Percentiles rank a stretch among this genome's conserved stretches.
Evolutionary conservation across 1,140 invertebrate genomes (phyloP).

Genomic region (Drosophila nigromelanica): DNA sequence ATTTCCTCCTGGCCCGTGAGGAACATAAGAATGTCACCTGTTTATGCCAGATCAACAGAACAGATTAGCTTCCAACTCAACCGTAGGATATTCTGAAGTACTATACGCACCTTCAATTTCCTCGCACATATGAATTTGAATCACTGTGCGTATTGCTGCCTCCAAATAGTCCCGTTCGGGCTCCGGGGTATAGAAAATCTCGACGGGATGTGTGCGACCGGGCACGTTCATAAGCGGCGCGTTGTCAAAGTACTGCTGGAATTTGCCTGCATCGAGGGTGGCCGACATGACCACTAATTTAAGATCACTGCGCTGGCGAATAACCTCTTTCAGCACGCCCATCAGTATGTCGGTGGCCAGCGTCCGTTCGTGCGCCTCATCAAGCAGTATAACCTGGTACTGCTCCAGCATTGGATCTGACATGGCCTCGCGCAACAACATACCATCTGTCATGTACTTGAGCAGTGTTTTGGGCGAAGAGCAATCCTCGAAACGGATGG

Average conservation of each 20-base stretch:
- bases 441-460: conserved; percentile 99
- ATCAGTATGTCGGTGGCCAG: conserved; percentile 99
- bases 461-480: conserved; percentile 96
- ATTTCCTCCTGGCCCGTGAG: conserved; percentile 98
- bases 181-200: conserved; percentile 99
- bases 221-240: conserved; percentile 99
- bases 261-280: conserved; percentile 99
- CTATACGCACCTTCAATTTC: conserved; percentile 88
- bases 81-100: background rate
- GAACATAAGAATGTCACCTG: conserved; percentile 96
- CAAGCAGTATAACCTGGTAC: conserved; percentile 98
- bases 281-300: conserved; percentile 99
- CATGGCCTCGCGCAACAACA: conserved; percentile 99
- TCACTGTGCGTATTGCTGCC: conserved; percentile 98
- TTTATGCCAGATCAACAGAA: background rate
- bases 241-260: conserved; percentile 99
- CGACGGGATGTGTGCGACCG: conserved; percentile 95
- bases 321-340: conserved; percentile 99
- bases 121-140: conserved; percentile 99
- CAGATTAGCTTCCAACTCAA: background rate
- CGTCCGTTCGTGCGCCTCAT: conserved; percentile 99
- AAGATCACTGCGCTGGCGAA: conserved; percentile 95
- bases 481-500: conserved; percentile 99
- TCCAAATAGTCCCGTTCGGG: conserved; percentile 99
- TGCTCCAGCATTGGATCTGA: conserved; percentile 98